Evolutionary conservation across 1,140 invertebrate genomes (phyloP).

Genomic region (Rhopalosiphum maidis): DNA sequence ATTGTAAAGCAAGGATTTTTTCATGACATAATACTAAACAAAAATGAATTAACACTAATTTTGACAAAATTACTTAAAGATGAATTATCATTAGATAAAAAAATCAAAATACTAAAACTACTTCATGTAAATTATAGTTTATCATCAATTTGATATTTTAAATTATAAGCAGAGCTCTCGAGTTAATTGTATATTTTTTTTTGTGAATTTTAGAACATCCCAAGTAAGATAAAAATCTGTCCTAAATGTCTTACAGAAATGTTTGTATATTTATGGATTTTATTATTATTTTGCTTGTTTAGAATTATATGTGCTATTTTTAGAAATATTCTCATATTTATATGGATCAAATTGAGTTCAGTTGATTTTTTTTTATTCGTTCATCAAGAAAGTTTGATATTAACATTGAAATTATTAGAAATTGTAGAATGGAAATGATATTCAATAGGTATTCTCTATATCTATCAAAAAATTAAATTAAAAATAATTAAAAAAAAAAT

Average conservation of each 20-base stretch:
- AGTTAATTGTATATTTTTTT: neutral
- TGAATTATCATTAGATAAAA: slow-evolving; percentile 25
- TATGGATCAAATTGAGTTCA: neutral
- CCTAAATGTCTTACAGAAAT: no score
- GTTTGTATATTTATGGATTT: no score
- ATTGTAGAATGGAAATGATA: neutral
- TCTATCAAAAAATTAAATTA: neutral
- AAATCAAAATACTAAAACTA: slow-evolving; percentile 48
- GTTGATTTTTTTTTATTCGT: neutral
- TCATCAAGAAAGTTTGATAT: neutral
- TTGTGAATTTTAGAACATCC: neutral
- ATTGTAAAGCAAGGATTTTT: slow-evolving; percentile 20
- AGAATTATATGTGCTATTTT: neutral
- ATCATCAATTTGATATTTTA: neutral
- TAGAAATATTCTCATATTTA: neutral
- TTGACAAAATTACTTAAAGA: slow-evolving; percentile 41
- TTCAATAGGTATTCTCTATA: neutral
- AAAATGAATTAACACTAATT: slow-evolving; percentile 18
- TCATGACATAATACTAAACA: neutral
- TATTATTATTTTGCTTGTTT: neutral
- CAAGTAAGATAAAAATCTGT: neutral
- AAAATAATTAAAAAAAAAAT: neutral
- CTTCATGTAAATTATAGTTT: slow-evolving; percentile 42
- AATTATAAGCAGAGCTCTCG: neutral
- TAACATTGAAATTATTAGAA: neutral